These are phyloP conservation scores for Cardiocondyla obscurior DNA, from an alignment of 1,140 invertebrate species.

Conservation along the genomic window DNA sequence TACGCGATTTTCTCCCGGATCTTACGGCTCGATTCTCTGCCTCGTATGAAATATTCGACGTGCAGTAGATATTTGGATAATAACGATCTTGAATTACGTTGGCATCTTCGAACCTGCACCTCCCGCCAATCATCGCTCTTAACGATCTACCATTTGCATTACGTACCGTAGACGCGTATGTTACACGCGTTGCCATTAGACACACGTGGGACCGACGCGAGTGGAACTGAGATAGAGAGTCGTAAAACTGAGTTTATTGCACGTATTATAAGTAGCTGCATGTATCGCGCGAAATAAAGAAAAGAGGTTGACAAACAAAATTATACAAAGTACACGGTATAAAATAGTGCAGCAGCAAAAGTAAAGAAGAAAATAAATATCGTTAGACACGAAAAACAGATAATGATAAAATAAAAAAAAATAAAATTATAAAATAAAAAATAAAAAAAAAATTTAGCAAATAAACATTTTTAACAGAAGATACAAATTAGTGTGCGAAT, in stretches of 20 bases:
- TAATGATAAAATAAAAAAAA: not conserved
- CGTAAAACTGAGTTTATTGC: conserved; percentile 30
- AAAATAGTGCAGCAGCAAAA: no score
- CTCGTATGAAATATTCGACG: not conserved
- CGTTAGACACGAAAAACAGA: not conserved
- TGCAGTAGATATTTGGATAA: conserved; percentile 39
- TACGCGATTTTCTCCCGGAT: not conserved
- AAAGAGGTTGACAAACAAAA: not conserved
- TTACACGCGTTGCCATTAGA: conserved; percentile 44
- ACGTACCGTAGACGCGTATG: conserved; percentile 44
- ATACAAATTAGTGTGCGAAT: no score
- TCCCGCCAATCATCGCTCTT: conserved; percentile 31
- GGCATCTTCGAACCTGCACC: conserved; percentile 23
- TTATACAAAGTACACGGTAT: not conserved
- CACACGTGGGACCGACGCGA: conserved; percentile 37
- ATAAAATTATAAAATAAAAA: not conserved
- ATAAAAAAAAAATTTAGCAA: not conserved
- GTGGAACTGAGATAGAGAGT: conserved; percentile 14
- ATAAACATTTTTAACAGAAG: not conserved
- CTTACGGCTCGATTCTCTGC: conserved; percentile 1
- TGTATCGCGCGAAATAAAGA: conserved; percentile 13
- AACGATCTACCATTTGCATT: conserved; percentile 46
- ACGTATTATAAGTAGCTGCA: not conserved
- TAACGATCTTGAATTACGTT: conserved; percentile 32
- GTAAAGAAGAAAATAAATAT: not conserved